Base-by-base conservation (phyloP, 2,888 invertebrate genomes). In the Drosophila bunnanda region DNA sequence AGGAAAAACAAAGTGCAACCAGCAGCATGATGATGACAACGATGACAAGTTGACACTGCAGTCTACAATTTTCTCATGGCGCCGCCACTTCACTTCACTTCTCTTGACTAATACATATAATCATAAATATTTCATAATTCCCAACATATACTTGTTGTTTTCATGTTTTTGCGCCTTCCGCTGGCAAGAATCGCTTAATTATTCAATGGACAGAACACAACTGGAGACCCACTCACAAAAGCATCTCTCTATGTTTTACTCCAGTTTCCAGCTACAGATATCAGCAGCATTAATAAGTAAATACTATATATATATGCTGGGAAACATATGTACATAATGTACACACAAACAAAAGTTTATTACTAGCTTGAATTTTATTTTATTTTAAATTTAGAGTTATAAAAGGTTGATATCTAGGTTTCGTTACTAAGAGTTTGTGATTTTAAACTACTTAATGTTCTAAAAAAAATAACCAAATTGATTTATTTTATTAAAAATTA, bases 61-160 rank as follows among this genome's bases (percentile, higher is more conserved):
- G n/a, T 52, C 36, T 28, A 57, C 38, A 43, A 58, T 54, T 65
- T 73, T 72, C 74, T 43, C 64, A 62, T 56, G 43, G 54, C 34
- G 53, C 39, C 43, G 46, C 22, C 32, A 34, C 50, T 34, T 34
- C 32, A 34, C 50, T 34, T 34, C 9, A 34, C 3, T 22, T 46
- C 22, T 43, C 43, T 64, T 65, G 66, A 61, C 79, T 71, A 76
- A 62, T 66, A 34, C 34, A 34, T 34, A 78, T 58, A 61, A 87
- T 85, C 72, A 73, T 78, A 78, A 80, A 78, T 80, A 76, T 83
- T 88, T 88, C 88, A 82, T 85, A 83, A 88, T 64, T 65, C 44
- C 5, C 54, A 44, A 28, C n/a, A 44, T 44, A 36, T 28, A 44
- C 7, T 65, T 46, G 17, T 52, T 52, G 22, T 52, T 62, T 32